Percentiles rank a stretch among this genome's conserved stretches.
These are phyloP conservation scores for Lasiommata megera DNA, from an alignment of 2,888 invertebrate genomes.

Conservation along the genomic window DNA sequence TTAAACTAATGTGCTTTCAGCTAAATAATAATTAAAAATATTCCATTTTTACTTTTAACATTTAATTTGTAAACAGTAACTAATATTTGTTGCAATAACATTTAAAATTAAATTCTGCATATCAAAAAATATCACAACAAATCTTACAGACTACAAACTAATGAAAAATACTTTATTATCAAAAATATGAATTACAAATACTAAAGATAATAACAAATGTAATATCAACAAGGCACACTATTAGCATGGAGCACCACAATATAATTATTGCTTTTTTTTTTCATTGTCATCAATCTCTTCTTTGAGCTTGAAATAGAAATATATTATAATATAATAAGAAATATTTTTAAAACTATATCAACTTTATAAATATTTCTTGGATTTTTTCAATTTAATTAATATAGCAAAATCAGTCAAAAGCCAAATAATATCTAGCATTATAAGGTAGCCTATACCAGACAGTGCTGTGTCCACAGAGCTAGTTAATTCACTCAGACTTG, in stretches of 20 bases:
- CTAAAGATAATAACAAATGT: conserved; percentile 24
- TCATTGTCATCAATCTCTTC: conserved; percentile 11
- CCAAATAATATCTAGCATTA: too few species aligned
- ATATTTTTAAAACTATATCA: too few species aligned
- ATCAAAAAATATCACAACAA: conserved; percentile 47
- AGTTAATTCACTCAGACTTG: too few species aligned
- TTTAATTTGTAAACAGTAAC: conserved; percentile 10
- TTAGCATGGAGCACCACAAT: conserved; percentile 37
- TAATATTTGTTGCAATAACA: conserved; percentile 4
- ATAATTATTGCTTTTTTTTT: conserved; percentile 19
- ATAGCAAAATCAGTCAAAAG: too few species aligned
- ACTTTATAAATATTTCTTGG: too few species aligned
- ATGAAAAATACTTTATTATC: conserved; percentile 36
- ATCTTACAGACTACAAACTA: conserved; percentile 42
- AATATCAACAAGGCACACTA: conserved; percentile 51
- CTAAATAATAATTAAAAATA: too few species aligned
- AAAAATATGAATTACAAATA: conserved; percentile 32
- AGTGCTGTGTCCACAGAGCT: too few species aligned
- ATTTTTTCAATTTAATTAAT: too few species aligned
- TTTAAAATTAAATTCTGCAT: conserved; percentile 34
- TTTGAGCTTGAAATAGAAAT: conserved; percentile 12
- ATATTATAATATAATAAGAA: too few species aligned
- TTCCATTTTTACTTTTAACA: neutral
- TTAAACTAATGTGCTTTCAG: too few species aligned
- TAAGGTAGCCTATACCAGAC: too few species aligned